Percentiles rank a stretch among this genome's conserved stretches.
phyloP scores from a whole-genome alignment of 2,888 invertebrate genomes.

The Amiota mariae region DNA sequence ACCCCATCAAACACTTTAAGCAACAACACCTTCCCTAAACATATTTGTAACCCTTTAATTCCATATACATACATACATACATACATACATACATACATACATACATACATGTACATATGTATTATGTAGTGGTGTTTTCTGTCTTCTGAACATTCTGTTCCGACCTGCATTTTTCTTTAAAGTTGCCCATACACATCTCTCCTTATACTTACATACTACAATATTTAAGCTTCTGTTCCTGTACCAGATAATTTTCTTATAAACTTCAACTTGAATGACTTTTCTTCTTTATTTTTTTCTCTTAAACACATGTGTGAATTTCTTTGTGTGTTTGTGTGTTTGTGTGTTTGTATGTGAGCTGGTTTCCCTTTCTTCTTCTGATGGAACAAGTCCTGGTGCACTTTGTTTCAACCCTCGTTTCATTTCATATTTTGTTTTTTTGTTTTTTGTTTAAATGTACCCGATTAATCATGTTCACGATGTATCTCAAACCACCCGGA shows the following conservation, averaged over 20 bases:
- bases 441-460: constrained; percentile 43
- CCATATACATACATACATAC: too few species aligned
- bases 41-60: too few species aligned
- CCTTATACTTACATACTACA: too few species aligned
- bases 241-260: neutral
- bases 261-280: constrained; percentile 27
- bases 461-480: constrained; percentile 58
- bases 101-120: too few species aligned
- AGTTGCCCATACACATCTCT: constrained; percentile 10
- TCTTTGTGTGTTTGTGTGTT: constrained; percentile 41
- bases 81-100: too few species aligned
- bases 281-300: constrained; percentile 40
- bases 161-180: constrained; percentile 20
- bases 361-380: neutral
- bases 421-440: too few species aligned
- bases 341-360: neutral
- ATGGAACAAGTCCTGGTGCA: neutral
- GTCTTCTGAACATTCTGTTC: neutral
- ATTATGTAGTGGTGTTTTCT: too few species aligned
- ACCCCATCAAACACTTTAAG: too few species aligned
- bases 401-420: constrained; percentile 41
- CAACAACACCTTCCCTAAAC: too few species aligned
- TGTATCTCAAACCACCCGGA: neutral
- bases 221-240: too few species aligned
- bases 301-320: constrained; percentile 63